These are phyloP conservation scores for Ochropleura plecta DNA, from an alignment of 2,888 invertebrate species.

Conservation along the genomic window DNA sequence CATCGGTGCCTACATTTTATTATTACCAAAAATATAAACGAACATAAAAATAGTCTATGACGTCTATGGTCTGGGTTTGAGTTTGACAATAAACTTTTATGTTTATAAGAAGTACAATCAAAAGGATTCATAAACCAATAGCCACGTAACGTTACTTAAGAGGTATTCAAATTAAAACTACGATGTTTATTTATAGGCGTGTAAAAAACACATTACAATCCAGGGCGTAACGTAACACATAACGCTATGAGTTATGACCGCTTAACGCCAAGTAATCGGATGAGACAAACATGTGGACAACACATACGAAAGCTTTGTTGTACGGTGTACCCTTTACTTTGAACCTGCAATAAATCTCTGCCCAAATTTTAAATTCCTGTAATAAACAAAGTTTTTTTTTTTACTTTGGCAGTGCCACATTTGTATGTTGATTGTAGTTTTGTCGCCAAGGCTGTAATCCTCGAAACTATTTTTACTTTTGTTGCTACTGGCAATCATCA, in stretches of 20 bases:
- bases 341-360: slow-evolving; percentile 62
- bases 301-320: slow-evolving; percentile 60
- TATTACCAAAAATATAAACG: neutral
- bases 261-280: slow-evolving; percentile 63
- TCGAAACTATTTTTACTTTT: neutral
- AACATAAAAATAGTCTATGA: neutral
- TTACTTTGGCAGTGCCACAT: slow-evolving; percentile 21
- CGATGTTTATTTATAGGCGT: slow-evolving; percentile 54
- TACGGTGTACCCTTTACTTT: slow-evolving; percentile 55
- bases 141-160: slow-evolving; percentile 12
- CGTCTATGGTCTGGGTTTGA: too few species aligned
- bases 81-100: slow-evolving; percentile 16
- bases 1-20: neutral
- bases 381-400: slow-evolving; percentile 57
- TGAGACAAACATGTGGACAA: slow-evolving; percentile 68
- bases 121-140: slow-evolving; percentile 14
- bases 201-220: slow-evolving; percentile 47
- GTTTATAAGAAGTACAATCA: neutral
- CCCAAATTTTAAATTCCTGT: slow-evolving; percentile 55
- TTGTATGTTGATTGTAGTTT: slow-evolving; percentile 21
- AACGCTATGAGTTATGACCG: slow-evolving; percentile 62
- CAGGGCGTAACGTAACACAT: slow-evolving; percentile 49
- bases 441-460: slow-evolving; percentile 37
- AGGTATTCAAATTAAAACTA: slow-evolving; percentile 44
- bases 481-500: slow-evolving; percentile 9